These are phyloP conservation scores for Brachionus plicatilis DNA, from an alignment of 1,140 invertebrate genomes.

Conservation along the genomic window DNA sequence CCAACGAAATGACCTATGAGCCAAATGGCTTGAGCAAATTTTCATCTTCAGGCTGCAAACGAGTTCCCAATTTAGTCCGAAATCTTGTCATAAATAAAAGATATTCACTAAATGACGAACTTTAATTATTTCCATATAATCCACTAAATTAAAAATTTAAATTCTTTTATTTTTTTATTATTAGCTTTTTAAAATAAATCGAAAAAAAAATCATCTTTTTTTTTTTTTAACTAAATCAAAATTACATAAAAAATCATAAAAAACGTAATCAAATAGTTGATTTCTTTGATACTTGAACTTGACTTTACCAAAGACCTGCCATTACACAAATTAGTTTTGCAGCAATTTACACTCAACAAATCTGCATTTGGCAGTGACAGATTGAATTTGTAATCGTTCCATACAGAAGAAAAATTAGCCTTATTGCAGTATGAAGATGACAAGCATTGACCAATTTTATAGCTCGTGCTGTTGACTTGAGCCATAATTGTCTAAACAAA, in stretches of 20 bases:
- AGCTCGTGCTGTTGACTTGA: background rate
- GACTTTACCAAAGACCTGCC: background rate
- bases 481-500: background rate
- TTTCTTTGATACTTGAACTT: background rate
- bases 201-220: background rate
- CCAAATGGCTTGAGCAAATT: slow-evolving; percentile 55
- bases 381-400: background rate
- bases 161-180: background rate
- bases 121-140: background rate
- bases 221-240: background rate
- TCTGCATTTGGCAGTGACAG: background rate
- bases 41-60: slow-evolving; percentile 59
- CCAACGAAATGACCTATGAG: slow-evolving; percentile 53
- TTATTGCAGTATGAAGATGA: background rate
- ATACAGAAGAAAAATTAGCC: background rate
- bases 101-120: slow-evolving; percentile 13
- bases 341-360: background rate
- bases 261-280: background rate
- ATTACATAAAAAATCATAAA: background rate
- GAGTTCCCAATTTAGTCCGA: slow-evolving; percentile 55
- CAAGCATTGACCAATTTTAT: background rate
- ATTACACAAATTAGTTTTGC: background rate
- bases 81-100: slow-evolving; percentile 10
- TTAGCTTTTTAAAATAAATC: background rate
- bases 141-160: background rate